Evolutionary conservation across 1,140 invertebrate species (phyloP), one percentile per base, ranked within the genome.

Genomic region (Apolygus lucorum): DNA sequence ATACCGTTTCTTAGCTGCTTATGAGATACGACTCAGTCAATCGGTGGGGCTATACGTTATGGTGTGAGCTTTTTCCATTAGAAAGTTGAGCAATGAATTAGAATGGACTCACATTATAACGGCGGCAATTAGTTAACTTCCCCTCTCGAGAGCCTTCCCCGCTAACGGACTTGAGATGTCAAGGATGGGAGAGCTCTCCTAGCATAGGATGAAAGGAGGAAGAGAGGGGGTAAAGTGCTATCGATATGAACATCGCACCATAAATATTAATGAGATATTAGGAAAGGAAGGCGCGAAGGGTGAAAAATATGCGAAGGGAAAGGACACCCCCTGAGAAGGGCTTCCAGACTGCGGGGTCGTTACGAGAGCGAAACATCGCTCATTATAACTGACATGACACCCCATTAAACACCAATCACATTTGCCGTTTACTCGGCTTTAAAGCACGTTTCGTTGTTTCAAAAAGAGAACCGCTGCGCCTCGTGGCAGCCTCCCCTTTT

Each of bases 361-460:
- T 42, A 8, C 34, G 17, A 17, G 34, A 21, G 22, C 11, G 54
- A 59, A 63, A 63, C 68, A 69, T 63, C 68, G 42, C 68, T 66
- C 64, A 66, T 66, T 66, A 66, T 29, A 66, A 66, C 64, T 34
- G 64, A 66, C 64, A 66, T 66, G 64, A 66, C 64, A 34, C 64
- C 28, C 64, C 64, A 66, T 66, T 66, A 66, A 66, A 66, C 64
- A 66, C 64, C 64, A 66, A 66, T 66, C 64, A 34, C 17, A 34
- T 66, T 28, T 28, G n/a, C 11, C 63, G 24, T 34, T 29, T 28
- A 8, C 1, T 34, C 64, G 26, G 27, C 64, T 66, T 66, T 21
- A 28, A 21, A 64, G 63, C 25, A 66, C 64, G 26, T 29, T 28
- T n/a, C 64, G 64, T 66, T 66, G 54, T 24, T 59, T 21, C 54